These are phyloP conservation scores for Sebastes alutus DNA, from an alignment of 2,797 vertebrate genomes.

Conservation along the genomic window DNA sequence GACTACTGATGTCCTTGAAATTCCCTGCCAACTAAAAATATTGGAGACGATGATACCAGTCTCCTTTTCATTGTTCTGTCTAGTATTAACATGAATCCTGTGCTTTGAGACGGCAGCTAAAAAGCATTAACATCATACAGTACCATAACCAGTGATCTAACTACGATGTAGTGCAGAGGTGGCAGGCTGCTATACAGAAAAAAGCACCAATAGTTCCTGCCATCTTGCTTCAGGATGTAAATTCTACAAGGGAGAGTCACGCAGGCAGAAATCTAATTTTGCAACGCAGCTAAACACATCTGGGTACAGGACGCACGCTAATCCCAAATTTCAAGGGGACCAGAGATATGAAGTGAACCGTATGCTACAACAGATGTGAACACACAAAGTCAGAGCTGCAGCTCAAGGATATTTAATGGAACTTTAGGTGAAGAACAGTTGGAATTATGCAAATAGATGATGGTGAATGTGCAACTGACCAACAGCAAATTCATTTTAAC, in stretches of 20 bases:
- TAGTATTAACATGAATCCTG: not conserved
- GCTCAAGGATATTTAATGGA: conserved; percentile 53
- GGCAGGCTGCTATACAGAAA: not conserved
- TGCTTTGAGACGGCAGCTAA: not conserved
- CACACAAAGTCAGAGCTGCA: conserved; percentile 38
- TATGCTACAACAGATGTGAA: conserved; percentile 57
- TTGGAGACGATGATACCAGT: not conserved
- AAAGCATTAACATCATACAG: not conserved
- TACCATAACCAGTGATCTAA: not conserved
- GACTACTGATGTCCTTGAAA: not conserved
- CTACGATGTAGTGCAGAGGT: not conserved
- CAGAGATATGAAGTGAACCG: conserved; percentile 40
- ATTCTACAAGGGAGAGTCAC: conserved; percentile 30
- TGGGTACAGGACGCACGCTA: conserved; percentile 46
- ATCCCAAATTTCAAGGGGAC: conserved; percentile 48
- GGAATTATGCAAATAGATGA: conserved; percentile 40
- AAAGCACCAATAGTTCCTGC: not conserved
- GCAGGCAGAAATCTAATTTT: conserved; percentile 44
- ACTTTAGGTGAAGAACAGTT: conserved; percentile 34
- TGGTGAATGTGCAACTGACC: not conserved
- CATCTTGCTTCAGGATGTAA: not conserved
- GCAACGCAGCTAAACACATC: conserved; percentile 45
- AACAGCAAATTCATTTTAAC: not conserved
- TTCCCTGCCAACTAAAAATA: not conserved
- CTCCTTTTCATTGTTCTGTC: not conserved